Conservation (phyloP, 2,888 invertebrate species). For the Eupithecia abbreviata region DNA sequence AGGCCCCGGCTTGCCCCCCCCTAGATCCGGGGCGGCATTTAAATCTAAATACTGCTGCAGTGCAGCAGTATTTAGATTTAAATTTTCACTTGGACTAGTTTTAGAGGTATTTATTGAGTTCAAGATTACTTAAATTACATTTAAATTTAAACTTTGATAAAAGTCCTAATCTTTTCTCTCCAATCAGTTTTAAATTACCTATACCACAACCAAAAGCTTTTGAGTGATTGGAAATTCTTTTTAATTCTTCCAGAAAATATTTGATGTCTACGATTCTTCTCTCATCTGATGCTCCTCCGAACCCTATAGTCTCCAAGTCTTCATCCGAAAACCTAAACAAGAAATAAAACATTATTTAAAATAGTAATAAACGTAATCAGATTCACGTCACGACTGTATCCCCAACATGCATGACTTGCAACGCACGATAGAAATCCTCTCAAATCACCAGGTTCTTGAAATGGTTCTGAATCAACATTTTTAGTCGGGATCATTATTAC, state of each 20-base stretch:
- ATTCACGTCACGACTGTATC: no score
- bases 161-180: background rate
- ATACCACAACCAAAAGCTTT: constrained; percentile 3
- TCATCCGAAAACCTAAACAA: background rate
- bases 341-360: background rate
- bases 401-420: no score
- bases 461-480: background rate
- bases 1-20: no score
- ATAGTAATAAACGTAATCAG: no score
- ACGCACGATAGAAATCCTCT: background rate
- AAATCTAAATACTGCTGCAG: no score
- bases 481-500: constrained; percentile 1
- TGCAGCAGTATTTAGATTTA: background rate
- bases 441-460: constrained; percentile 1
- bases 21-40: no score
- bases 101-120: constrained; percentile 1
- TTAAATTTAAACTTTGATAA: constrained; percentile 6
- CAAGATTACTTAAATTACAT: background rate
- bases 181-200: constrained; percentile 2
- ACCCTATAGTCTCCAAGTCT: background rate
- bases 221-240: constrained; percentile 6
- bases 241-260: constrained; percentile 2
- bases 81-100: constrained; percentile 2
- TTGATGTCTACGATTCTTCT: constrained; percentile 20
- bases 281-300: constrained; percentile 11